Percentiles rank a stretch among this genome's conserved stretches.
phyloP scores from a whole-genome alignment of 2,888 invertebrate genomes.

The Drosophila ustulata region DNA sequence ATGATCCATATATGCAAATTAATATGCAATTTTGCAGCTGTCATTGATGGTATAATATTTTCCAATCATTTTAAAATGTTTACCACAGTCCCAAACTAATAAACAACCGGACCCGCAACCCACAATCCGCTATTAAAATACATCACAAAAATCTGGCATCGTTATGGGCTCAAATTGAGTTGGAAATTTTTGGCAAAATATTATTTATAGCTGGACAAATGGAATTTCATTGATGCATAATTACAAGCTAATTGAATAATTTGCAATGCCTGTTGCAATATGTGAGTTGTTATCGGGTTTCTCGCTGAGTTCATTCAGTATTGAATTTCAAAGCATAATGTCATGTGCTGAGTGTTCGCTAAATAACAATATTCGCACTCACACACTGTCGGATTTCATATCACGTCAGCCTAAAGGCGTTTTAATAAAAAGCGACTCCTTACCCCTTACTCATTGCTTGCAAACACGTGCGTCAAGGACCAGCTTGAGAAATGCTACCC shows the following conservation, averaged over 20 bases:
- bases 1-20: constrained; percentile 57
- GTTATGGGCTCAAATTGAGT: constrained; percentile 1
- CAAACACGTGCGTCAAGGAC: constrained; percentile 33
- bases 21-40: constrained; percentile 59
- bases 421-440: constrained; percentile 41
- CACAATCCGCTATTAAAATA: not conserved
- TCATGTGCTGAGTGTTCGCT: not conserved
- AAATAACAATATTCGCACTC: constrained; percentile 1
- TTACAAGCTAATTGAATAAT: constrained; percentile 47
- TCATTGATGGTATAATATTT: constrained; percentile 71
- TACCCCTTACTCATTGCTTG: not conserved
- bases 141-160: not conserved
- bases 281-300: not conserved
- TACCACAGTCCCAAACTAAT: constrained; percentile 32
- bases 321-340: constrained; percentile 10
- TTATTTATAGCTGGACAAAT: constrained; percentile 16
- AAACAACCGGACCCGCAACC: constrained; percentile 29
- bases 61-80: constrained; percentile 68
- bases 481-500: constrained; percentile 15
- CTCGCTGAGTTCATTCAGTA: not conserved
- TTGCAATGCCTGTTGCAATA: constrained; percentile 13
- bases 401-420: constrained; percentile 38
- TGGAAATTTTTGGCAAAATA: constrained; percentile 20
- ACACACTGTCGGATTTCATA: constrained; percentile 19
- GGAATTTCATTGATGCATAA: constrained; percentile 35